Base-by-base conservation (phyloP, 2,797 vertebrate genomes). In the Microctenopoma stevenorrisi region DNA sequence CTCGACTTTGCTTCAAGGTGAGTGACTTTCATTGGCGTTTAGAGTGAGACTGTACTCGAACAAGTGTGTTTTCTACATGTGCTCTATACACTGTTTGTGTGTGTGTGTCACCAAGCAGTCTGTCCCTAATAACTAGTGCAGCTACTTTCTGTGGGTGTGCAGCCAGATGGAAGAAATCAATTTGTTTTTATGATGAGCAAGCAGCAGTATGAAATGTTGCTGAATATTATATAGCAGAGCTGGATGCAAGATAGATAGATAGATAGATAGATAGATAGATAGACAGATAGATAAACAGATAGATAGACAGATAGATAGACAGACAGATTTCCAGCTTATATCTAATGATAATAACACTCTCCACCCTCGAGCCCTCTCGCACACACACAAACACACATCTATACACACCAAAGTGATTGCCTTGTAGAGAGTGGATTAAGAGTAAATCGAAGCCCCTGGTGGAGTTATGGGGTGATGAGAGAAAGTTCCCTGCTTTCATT, bases 1-100 rank as follows among this genome's bases (percentile, higher is more conserved):
- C 22, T 68, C 73, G 51, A 81, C 89, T 84, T 83, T 91, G 82
- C 81, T 92, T 46, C 84, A 26, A 30, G 91, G 93, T 94, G 76
- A 93, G 92, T 91, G 72, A 82, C 74, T 89, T 84, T 81, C 47
- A 53, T 54, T 46, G 16, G 40, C 15, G 62, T 52, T 70, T 79
- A 65, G 37, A 81, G 61, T 55, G 30, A 53, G 55, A 64, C 64
- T 64, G 48, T 68, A 65, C 59, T 66, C 22, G 13, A 73, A 78
- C 76, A 78, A 82, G 79, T 89, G 61, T 74, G 67, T 62, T 76
- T 79, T 79, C 35, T 64, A 30, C 35, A 49, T 77, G 68, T 64
- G 52, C 18, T 69, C 14, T 58, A 3, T 35, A 18, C 28, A 18
- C 12, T 52, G 12, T 22, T 22, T 64, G 63, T 76, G 62, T 57